Evolutionary conservation across 1,140 invertebrate genomes (phyloP), one percentile per base, ranked within the genome.

Genomic region (Lethrus apterus): DNA sequence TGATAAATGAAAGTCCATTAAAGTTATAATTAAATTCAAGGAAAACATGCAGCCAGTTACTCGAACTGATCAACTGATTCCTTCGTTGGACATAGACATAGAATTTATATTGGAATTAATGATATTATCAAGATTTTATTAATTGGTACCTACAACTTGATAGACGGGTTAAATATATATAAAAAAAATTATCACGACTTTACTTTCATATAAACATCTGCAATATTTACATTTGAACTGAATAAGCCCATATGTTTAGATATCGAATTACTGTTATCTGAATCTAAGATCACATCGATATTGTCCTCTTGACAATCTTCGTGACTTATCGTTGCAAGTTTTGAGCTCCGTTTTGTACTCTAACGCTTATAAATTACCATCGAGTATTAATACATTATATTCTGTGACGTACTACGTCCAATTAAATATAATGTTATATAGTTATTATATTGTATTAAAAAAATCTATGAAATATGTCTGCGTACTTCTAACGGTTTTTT

Each of bases 251-350:
- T 38, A 38, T 38, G 35, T 38, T 38, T 38, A 38, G 17, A 38
- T 44, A 49, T 49, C 47, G 44, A 30, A 36, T 49, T 49, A 49
- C 47, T 29, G 40, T 49, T 49, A 49, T 49, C 47, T 41, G 17
- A 36, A 30, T 40, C 26, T 23, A 29, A 44, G 47, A 49, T 49
- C 47, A 32, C 47, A 32, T 44, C 47, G 15, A 49, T 35, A 49
- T 44, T 49, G 47, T 49, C 35, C 24, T 49, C 47, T 21, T 49
- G 47, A 44, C 47, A 49, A 19, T 26, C 33, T 14, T 29, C 29
- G 41, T 49, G 42, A 49, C 41, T 49, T 49, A 49, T 44, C 17
- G 23, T 24, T 35, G 26, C 44, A 33, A 38, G 31, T 33, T 36
- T 36, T 29, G 24, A 21, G 30, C 13, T 14, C 40, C 9, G 13